These are phyloP conservation scores for Himantopus leucocephalus DNA, from an alignment of 2,113 vertebrate genomes.

Conservation along the genomic window DNA sequence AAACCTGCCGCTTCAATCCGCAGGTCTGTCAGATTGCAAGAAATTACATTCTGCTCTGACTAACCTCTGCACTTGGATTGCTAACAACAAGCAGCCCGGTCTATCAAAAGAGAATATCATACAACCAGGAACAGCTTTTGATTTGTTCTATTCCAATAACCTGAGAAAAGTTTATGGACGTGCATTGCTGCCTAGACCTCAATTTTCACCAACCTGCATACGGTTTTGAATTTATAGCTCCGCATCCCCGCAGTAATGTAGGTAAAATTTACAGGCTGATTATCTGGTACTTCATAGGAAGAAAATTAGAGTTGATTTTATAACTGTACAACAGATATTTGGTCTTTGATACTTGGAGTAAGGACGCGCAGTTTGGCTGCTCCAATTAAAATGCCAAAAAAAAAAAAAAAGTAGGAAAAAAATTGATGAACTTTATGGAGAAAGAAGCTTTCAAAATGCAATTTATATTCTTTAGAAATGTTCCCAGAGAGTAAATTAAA, in stretches of 20 bases:
- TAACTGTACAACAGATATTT: constrained; percentile 59
- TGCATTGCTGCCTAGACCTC: constrained; percentile 79
- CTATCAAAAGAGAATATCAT: constrained; percentile 87
- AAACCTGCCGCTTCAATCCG: constrained; percentile 90
- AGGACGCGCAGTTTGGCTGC: constrained; percentile 35
- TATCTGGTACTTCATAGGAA: constrained; percentile 73
- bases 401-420: not conserved
- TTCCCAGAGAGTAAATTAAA: constrained; percentile 77
- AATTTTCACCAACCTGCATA: constrained; percentile 79
- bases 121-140: constrained; percentile 81
- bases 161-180: constrained; percentile 83
- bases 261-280: constrained; percentile 81
- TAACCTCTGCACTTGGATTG: constrained; percentile 84
- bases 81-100: constrained; percentile 84
- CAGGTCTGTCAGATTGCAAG: constrained; percentile 91
- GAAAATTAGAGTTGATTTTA: constrained; percentile 81
- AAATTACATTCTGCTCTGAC: constrained; percentile 92
- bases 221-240: constrained; percentile 78
- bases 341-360: constrained; percentile 69
- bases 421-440: constrained; percentile 73
- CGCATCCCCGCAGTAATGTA: constrained; percentile 61
- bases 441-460: constrained; percentile 71
- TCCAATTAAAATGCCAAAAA: constrained; percentile 75
- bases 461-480: constrained; percentile 78
- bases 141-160: constrained; percentile 85